Evolutionary conservation across 1,140 invertebrate genomes (phyloP), one percentile per base, ranked within the genome.

Genomic region (Eumaeus atala): DNA sequence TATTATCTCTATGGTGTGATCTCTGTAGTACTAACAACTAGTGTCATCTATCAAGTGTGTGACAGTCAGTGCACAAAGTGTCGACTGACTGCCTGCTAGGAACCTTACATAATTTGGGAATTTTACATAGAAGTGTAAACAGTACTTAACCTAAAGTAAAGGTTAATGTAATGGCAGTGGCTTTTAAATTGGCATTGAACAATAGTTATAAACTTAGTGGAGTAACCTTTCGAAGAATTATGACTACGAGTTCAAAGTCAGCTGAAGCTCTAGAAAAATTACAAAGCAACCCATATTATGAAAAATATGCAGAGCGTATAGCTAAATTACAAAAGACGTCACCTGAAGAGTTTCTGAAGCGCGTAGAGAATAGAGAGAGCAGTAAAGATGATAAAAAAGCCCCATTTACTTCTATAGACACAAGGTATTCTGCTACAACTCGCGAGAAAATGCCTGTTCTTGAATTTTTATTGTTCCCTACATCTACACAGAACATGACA

Each of bases 241-340:
- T 54, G 40, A 18, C 40, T 14, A 44, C 51, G 9, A 54, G 44
- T 47, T 5, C 44, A 16, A 89, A 77, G 50, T 61, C 88, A 48
- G 88, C 92, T 67, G 90, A 93, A 69, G 89, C 86, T 1, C 60
- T 92, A 38, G 91, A 94, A 59, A 89, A 92, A 18, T 74, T 95
- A 33, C 84, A 92, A 79, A 90, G 84, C 7, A 96, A 96, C 89
- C 94, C 94, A 0, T 96, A 93, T 72, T 96, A 89, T 70, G 91
- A 92, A 14, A 96, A 96, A 77, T 96, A 96, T 85, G 92, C 94
- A 0, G 74, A 89, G 0, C 95, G 95, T 77, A 95, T 96, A 58
- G 89, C 92, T 1, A 86, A 90, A 55, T 66, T 95, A 34, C 93
- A 96, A 75, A 84, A 94, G 80, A 92, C 90, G 0, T 91, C 91